These are phyloP conservation scores for Colletes gigas DNA, from an alignment of 1,140 invertebrate genomes.

Conservation along the genomic window DNA sequence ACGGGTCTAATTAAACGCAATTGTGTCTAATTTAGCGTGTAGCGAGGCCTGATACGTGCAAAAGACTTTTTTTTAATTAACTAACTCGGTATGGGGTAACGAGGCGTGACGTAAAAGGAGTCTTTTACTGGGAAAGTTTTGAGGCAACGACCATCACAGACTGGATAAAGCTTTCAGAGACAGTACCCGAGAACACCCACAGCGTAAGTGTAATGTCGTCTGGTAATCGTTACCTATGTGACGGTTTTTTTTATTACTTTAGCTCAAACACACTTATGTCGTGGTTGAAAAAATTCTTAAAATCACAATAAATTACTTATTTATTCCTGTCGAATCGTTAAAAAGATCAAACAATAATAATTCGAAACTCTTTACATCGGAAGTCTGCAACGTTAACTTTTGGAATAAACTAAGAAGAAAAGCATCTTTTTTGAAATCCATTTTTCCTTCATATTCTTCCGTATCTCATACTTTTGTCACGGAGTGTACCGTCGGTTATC, in stretches of 20 bases:
- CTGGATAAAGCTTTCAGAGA: conserved; percentile 25
- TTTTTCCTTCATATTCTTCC: too few species aligned
- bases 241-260: background rate
- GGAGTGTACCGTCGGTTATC: too few species aligned
- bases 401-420: too few species aligned
- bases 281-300: background rate
- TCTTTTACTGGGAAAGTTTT: conserved; percentile 54
- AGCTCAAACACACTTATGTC: background rate
- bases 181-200: background rate
- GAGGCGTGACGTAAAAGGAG: conserved; percentile 43
- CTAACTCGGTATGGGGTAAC: conserved; percentile 39
- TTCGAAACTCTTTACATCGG: too few species aligned
- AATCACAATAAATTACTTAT: too few species aligned
- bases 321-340: too few species aligned
- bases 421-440: too few species aligned
- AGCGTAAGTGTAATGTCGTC: conserved; percentile 14
- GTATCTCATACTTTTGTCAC: too few species aligned
- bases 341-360: too few species aligned
- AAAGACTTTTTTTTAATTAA: conserved; percentile 52
- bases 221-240: conserved; percentile 6
- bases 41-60: conserved; percentile 20
- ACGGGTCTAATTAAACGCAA: background rate
- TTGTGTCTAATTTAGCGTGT: conserved; percentile 43
- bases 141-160: conserved; percentile 48
- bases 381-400: too few species aligned